Percentiles rank a stretch among this genome's conserved stretches.
These are phyloP conservation scores for Cheilosia variabilis DNA, from an alignment of 2,888 invertebrate genomes.

Conservation along the genomic window DNA sequence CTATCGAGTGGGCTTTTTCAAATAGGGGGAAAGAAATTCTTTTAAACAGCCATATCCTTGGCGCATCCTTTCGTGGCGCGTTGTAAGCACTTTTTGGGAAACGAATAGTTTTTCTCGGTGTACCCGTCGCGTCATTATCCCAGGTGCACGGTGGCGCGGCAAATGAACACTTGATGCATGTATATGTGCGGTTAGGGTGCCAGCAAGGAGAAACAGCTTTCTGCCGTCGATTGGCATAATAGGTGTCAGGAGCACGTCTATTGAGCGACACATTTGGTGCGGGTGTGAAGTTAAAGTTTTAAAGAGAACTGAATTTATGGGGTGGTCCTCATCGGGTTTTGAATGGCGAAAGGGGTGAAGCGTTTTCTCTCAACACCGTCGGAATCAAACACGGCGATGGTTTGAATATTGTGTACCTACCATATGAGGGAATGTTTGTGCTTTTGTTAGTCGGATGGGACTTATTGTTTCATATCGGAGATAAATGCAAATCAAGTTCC, in stretches of 20 bases:
- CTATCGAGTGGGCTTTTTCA: slow-evolving; percentile 26
- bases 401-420: neutral
- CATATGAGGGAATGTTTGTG: too few species aligned
- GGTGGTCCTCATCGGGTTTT: neutral
- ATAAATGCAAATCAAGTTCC: too few species aligned
- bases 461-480: too few species aligned
- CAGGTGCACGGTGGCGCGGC: slow-evolving; percentile 1
- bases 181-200: slow-evolving; percentile 9
- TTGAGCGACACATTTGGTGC: slow-evolving; percentile 33
- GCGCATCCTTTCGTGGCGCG: neutral
- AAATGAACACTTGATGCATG: neutral
- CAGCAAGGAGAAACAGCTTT: slow-evolving; percentile 30
- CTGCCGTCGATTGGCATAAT: slow-evolving; percentile 49
- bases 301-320: slow-evolving; percentile 34
- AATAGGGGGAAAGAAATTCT: slow-evolving; percentile 4
- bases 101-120: neutral
- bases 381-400: neutral
- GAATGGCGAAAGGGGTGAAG: neutral
- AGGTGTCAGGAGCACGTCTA: slow-evolving; percentile 51
- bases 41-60: slow-evolving; percentile 13
- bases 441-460: too few species aligned
- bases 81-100: neutral
- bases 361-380: neutral
- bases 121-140: neutral
- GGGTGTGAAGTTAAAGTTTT: slow-evolving; percentile 30